These are phyloP conservation scores for Calliphora vomitoria DNA, from an alignment of 2,888 invertebrate species.

Conservation along the genomic window DNA sequence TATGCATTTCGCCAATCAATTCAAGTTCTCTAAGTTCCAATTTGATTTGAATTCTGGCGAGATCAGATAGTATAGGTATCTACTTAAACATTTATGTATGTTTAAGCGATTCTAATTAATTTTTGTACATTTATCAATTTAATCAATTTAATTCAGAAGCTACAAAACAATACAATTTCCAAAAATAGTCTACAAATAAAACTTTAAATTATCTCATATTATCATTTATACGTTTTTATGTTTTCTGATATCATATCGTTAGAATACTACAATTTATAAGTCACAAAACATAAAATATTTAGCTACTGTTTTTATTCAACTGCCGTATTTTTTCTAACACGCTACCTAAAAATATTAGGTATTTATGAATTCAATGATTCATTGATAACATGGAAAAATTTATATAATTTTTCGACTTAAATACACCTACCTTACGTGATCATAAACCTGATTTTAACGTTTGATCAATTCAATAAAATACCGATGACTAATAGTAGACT, in stretches of 20 bases:
- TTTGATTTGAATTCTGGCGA: no score
- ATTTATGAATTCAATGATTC: background rate
- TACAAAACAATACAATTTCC: no score
- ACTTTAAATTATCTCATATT: background rate
- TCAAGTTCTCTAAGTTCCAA: no score
- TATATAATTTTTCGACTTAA: no score
- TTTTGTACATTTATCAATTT: no score
- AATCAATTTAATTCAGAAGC: no score
- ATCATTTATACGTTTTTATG: background rate
- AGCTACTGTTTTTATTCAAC: conserved; percentile 47
- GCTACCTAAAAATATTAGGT: background rate
- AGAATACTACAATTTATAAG: background rate
- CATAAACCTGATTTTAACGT: background rate
- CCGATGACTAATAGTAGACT: background rate
- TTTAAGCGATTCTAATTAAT: no score
- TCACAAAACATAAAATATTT: conserved; percentile 45
- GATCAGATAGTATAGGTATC: no score
- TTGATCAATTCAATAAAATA: background rate
- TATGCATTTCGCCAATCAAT: no score
- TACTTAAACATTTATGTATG: no score
- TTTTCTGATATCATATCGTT: conserved; percentile 18
- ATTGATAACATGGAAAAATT: background rate
- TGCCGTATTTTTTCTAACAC: background rate
- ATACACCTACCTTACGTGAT: background rate
- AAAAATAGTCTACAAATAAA: no score